Evolutionary conservation across 2,113 vertebrate species (phyloP).

Genomic region (Crocuta crocuta): DNA sequence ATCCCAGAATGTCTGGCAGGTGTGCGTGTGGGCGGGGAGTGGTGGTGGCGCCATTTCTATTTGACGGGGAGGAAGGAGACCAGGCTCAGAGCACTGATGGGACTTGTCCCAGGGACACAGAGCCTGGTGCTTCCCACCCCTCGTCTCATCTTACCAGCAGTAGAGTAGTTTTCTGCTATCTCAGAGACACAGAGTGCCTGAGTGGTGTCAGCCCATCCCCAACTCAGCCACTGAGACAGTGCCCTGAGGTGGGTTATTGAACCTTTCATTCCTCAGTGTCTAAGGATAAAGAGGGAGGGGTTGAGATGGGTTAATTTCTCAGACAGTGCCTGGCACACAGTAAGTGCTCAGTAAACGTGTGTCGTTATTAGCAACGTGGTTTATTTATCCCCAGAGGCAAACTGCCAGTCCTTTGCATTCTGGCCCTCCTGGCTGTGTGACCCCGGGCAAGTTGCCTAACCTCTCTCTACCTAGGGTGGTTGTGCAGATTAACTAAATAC

Average conservation of each 20-base stretch:
- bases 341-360: neutral
- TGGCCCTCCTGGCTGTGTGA: neutral
- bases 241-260: neutral
- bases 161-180: too few species aligned
- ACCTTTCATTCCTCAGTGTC: neutral
- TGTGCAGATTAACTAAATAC: too few species aligned
- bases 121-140: neutral
- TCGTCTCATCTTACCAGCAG: neutral
- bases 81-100: neutral
- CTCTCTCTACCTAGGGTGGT: neutral
- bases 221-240: neutral
- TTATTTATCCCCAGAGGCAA: neutral
- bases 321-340: neutral
- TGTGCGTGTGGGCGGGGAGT: too few species aligned
- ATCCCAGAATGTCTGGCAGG: neutral
- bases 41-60: neutral
- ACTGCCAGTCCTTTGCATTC: neutral
- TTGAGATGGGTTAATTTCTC: neutral
- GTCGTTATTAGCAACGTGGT: neutral
- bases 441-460: neutral
- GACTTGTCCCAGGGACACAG: neutral
- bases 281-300: neutral
- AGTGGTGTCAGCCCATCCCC: neutral
- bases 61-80: neutral
- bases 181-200: accelerated